Conservation (phyloP, 2,888 invertebrate species). For the Agrypnus murinus region DNA sequence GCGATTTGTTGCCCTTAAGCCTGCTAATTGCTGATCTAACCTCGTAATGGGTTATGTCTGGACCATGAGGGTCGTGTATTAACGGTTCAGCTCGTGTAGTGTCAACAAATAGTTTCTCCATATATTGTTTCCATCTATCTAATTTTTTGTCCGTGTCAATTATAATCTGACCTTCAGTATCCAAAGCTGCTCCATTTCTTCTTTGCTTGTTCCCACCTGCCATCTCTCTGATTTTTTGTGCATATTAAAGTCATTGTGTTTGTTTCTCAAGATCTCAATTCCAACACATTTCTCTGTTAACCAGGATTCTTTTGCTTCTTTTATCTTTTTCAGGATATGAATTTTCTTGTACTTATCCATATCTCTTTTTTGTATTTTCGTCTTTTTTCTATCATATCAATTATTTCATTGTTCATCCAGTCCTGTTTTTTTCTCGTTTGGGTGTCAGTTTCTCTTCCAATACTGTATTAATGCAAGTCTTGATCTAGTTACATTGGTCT, state of each 20-base stretch:
- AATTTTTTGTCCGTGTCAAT: conserved; percentile 25
- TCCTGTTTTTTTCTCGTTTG: conserved; percentile 15
- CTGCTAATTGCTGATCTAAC: conserved; percentile 20
- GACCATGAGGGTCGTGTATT: conserved; percentile 1
- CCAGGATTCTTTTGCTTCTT: conserved; percentile 36
- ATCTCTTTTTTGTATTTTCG: conserved; percentile 16
- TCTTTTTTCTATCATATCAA: conserved; percentile 21
- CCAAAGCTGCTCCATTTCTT: neutral
- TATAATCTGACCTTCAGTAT: conserved; percentile 19
- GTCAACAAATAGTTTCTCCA: conserved; percentile 11
- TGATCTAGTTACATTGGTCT: no score
- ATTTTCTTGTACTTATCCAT: conserved; percentile 1
- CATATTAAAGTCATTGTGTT: conserved; percentile 26
- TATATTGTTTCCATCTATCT: no score
- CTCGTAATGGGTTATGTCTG: conserved; percentile 16
- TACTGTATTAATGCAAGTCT: no score
- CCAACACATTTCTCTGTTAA: conserved; percentile 29
- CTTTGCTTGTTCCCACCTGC: conserved; percentile 7
- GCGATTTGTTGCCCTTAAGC: conserved; percentile 40
- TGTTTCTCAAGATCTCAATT: conserved; percentile 23
- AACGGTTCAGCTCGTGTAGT: neutral
- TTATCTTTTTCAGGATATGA: conserved; percentile 12
- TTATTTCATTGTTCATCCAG: conserved; percentile 19
- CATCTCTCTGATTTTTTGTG: conserved; percentile 33
- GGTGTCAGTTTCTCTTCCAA: no score